A percentile compares a stretch with the other conserved stretches of the same genome.
Evolutionary conservation across 2,797 vertebrate species (phyloP).

Genomic region (Ciconia nigra): DNA sequence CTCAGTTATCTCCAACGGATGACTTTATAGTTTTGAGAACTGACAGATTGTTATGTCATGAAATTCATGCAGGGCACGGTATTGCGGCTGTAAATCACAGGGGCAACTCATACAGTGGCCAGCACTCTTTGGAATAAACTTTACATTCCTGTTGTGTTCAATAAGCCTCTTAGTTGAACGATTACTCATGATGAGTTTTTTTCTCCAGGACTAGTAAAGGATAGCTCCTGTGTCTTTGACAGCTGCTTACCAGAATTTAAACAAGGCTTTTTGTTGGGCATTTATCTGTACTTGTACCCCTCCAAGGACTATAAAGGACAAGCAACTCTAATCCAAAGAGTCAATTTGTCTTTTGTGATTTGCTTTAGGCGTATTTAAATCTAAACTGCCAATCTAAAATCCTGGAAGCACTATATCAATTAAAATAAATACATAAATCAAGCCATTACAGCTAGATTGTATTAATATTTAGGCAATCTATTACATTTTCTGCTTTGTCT

Average conservation of each 20-base stretch:
- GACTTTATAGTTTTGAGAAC: conserved; percentile 12
- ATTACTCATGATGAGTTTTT: neutral
- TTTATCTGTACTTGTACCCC: neutral
- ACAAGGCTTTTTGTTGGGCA: neutral
- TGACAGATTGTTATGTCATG: neutral
- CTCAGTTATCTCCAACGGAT: neutral
- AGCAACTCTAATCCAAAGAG: neutral
- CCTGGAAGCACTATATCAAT: neutral
- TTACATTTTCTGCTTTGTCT: neutral
- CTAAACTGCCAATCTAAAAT: conserved; percentile 14
- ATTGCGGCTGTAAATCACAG: conserved; percentile 28
- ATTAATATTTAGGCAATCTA: neutral
- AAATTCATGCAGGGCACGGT: neutral
- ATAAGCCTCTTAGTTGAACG: conserved; percentile 33
- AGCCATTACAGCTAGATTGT: neutral
- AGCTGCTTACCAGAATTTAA: conserved; percentile 4
- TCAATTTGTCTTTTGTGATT: neutral
- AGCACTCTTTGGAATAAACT: neutral
- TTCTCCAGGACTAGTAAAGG: neutral
- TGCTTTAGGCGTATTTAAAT: neutral
- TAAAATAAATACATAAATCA: conserved; percentile 4
- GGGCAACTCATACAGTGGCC: neutral
- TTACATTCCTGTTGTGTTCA: conserved; percentile 13
- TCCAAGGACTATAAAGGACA: conserved; percentile 1
- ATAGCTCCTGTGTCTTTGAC: neutral